Percentiles rank a stretch among this genome's conserved stretches.
Conservation (phyloP, 2,113 vertebrate genomes). For the Percopsis transmontana region DNA sequence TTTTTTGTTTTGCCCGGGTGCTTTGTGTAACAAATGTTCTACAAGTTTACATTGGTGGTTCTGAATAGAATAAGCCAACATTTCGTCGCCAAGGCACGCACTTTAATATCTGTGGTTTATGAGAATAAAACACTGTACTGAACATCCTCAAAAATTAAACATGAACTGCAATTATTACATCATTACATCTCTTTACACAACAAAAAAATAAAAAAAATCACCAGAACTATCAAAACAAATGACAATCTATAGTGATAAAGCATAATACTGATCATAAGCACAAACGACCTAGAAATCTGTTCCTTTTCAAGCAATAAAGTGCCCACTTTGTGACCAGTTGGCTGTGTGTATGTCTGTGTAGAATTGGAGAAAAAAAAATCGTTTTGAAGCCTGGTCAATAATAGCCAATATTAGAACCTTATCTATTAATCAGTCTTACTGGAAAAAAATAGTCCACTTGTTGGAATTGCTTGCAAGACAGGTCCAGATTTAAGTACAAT, state of each 20-base stretch:
- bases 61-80: neutral
- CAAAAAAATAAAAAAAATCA: conserved; percentile 53
- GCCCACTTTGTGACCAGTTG: conserved; percentile 59
- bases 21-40: no score
- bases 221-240: conserved; percentile 57
- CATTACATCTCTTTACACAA: conserved; percentile 47
- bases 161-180: conserved; percentile 54
- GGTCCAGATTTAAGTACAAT: conserved; percentile 1
- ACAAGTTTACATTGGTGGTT: no score
- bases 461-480: neutral
- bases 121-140: conserved; percentile 60
- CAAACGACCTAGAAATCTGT: conserved; percentile 35
- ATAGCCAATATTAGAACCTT: neutral
- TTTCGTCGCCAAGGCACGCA: conserved; percentile 24
- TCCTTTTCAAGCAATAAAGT: conserved; percentile 75
- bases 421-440: no score
- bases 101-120: conserved; percentile 56
- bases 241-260: conserved; percentile 44
- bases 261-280: conserved; percentile 82
- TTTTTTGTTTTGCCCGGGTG: no score
- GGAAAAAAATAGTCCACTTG: neutral
- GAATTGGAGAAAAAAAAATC: neutral
- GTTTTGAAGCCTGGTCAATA: neutral
- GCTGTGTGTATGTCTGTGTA: conserved; percentile 12
- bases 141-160: conserved; percentile 52